Percentiles rank a stretch among this genome's conserved stretches.
Conservation (phyloP, 2,797 vertebrate species). For the Chelon labrosus region DNA sequence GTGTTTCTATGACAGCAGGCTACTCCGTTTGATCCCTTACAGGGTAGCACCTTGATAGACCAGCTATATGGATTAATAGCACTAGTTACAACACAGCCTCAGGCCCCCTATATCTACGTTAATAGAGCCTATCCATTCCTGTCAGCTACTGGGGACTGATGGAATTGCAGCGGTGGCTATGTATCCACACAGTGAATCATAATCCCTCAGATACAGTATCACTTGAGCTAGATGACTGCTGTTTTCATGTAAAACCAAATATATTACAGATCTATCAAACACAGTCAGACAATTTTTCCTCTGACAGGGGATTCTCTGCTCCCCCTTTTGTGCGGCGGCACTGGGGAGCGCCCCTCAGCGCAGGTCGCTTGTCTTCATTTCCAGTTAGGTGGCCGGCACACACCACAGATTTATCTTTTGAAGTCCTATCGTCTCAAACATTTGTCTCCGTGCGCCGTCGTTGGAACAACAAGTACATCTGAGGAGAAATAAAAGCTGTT, state of each 20-base stretch:
- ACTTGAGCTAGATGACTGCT: conserved; percentile 69
- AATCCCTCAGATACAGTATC: conserved; percentile 73
- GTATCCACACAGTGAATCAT: conserved; percentile 80
- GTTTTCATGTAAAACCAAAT: conserved; percentile 80
- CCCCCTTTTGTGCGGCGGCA: background rate
- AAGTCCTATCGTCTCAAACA: conserved; percentile 51
- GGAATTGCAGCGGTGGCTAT: conserved; percentile 83
- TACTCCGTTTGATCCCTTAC: conserved; percentile 72
- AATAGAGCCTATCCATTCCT: conserved; percentile 89
- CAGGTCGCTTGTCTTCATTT: conserved; percentile 75
- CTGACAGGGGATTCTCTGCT: conserved; percentile 8
- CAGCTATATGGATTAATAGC: conserved; percentile 89
- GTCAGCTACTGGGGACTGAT: conserved; percentile 85
- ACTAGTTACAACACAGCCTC: conserved; percentile 83
- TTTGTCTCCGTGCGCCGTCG: conserved; percentile 52
- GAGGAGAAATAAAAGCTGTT: conserved; percentile 57
- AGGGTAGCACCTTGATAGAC: conserved; percentile 79
- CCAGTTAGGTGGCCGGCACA: conserved; percentile 36
- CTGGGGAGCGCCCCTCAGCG: conserved; percentile 41
- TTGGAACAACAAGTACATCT: conserved; percentile 40
- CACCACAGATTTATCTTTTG: conserved; percentile 9
- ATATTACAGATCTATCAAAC: conserved; percentile 72
- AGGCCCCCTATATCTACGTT: conserved; percentile 82
- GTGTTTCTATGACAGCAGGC: conserved; percentile 66
- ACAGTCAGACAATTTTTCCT: conserved; percentile 44